Evolutionary conservation across 2,113 vertebrate genomes (phyloP).

Genomic region (Prinia subflava): DNA sequence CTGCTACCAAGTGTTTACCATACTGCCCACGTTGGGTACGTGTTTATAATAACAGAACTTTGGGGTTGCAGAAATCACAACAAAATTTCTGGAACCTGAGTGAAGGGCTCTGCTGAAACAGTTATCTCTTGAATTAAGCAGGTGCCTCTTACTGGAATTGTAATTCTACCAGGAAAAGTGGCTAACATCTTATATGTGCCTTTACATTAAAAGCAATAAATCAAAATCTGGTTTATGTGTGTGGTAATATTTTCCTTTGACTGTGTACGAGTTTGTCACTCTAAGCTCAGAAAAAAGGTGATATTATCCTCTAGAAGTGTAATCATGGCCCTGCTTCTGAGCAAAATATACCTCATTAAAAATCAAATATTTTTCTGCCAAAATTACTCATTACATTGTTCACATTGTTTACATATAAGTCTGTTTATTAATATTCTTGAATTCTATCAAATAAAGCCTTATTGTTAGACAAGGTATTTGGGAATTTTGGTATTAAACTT

Average conservation of each 20-base stretch:
- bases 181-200: background rate
- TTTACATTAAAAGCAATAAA: background rate
- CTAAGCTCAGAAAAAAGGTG: conserved; percentile 3
- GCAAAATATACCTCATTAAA: conserved; percentile 49
- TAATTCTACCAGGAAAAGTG: background rate
- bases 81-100: background rate
- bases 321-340: background rate
- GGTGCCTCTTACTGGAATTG: background rate
- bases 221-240: background rate
- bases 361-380: background rate
- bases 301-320: background rate
- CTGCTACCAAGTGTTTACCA: background rate
- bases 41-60: background rate
- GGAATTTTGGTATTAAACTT: conserved; percentile 18
- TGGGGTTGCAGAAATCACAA: background rate
- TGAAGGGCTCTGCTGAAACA: background rate
- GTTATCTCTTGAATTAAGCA: background rate
- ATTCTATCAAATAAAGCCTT: conserved; percentile 31
- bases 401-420: background rate
- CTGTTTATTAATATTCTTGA: background rate
- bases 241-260: background rate
- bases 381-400: background rate
- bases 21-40: accelerated
- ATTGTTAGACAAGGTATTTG: background rate
- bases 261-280: background rate